These are phyloP conservation scores for Calosoma granatense DNA, from an alignment of 1,140 invertebrate genomes.

Conservation along the genomic window DNA sequence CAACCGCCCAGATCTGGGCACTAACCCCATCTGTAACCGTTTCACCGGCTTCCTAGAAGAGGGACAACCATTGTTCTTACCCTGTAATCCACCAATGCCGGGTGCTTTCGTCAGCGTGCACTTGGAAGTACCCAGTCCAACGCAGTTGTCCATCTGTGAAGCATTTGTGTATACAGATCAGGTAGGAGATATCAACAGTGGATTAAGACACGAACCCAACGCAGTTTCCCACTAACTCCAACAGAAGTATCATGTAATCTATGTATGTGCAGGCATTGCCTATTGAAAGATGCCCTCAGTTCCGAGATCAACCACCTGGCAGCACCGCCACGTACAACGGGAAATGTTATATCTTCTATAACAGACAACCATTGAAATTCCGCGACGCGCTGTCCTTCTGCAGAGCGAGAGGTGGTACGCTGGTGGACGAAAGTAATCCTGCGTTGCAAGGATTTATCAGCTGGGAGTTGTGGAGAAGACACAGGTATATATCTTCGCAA, in stretches of 20 bases:
- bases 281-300: conserved; percentile 86
- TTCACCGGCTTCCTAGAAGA: conserved; percentile 80
- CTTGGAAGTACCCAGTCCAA: conserved; percentile 59
- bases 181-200: conserved; percentile 29
- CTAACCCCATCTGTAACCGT: conserved; percentile 86
- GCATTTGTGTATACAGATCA: conserved; percentile 93
- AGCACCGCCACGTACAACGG: conserved; percentile 90
- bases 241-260: not conserved
- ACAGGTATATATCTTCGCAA: conserved; percentile 48
- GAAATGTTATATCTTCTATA: conserved; percentile 94
- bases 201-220: not conserved
- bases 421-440: conserved; percentile 89
- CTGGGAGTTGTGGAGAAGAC: conserved; percentile 86
- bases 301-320: conserved; percentile 83
- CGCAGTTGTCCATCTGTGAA: conserved; percentile 84
- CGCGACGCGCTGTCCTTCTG: conserved; percentile 73
- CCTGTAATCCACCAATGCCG: conserved; percentile 90
- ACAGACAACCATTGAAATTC: conserved; percentile 73
- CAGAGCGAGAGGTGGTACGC: conserved; percentile 62
- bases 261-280: conserved; percentile 61
- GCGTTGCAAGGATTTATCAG: conserved; percentile 89
- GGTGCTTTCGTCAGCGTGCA: conserved; percentile 90
- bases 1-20: conserved; percentile 85
- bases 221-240: not conserved
- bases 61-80: conserved; percentile 82